Evolutionary conservation across 2,888 invertebrate species (phyloP).

Genomic region (Metalampra italica): DNA sequence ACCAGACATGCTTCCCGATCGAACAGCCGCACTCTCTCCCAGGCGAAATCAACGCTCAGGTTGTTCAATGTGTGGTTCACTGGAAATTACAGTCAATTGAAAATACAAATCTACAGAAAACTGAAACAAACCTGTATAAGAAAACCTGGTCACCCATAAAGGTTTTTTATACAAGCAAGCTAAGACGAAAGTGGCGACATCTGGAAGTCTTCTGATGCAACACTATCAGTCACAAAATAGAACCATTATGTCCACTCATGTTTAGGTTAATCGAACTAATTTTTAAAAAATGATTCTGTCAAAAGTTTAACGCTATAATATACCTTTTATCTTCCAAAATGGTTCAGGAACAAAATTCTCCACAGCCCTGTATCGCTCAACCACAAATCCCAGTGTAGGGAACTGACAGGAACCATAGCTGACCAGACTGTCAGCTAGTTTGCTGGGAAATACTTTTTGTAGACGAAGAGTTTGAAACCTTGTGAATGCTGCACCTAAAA

Average conservation of each 20-base stretch:
- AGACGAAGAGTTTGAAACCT: conserved; percentile 96
- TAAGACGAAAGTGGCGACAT: too few relatives aligned
- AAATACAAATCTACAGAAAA: neutral
- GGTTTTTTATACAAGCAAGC: too few relatives aligned
- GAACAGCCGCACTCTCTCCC: conserved; percentile 93
- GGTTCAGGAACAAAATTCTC: conserved; percentile 94
- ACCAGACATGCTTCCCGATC: conserved; percentile 90
- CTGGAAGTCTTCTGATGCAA: too few relatives aligned
- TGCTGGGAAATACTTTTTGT: conserved; percentile 86
- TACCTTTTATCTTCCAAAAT: conserved; percentile 97
- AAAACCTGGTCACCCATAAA: too few relatives aligned
- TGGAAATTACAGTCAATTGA: conserved; percentile 50
- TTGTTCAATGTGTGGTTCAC: conserved; percentile 88
- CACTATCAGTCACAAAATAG: too few relatives aligned
- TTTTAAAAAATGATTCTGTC: too few relatives aligned
- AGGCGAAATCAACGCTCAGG: conserved; percentile 89
- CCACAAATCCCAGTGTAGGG: conserved; percentile 99
- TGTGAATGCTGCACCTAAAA: conserved; percentile 95
- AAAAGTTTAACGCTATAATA: too few relatives aligned
- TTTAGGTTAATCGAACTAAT: too few relatives aligned
- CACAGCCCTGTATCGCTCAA: conserved; percentile 95
- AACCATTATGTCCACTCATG: too few relatives aligned
- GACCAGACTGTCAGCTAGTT: conserved; percentile 87
- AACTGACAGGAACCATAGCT: conserved; percentile 99
- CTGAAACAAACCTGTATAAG: too few relatives aligned